Evolutionary conservation across 1,140 invertebrate species (phyloP).

Genomic region (Eupristina koningsbergeri): DNA sequence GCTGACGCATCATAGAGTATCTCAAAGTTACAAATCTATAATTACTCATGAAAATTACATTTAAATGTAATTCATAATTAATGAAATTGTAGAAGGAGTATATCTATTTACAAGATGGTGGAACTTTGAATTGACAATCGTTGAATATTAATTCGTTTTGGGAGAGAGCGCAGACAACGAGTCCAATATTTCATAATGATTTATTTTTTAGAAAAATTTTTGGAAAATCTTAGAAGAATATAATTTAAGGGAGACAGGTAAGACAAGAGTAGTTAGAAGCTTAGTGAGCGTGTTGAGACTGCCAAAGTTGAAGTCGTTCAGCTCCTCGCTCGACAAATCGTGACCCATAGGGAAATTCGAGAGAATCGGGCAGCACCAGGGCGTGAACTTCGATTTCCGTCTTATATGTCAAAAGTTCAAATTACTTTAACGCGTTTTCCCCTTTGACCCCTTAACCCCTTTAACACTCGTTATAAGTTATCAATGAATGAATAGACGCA

Average conservation of each 20-base stretch:
- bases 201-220: background rate
- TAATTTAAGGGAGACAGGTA: background rate
- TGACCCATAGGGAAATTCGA: background rate
- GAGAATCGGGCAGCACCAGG: background rate
- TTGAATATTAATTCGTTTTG: background rate
- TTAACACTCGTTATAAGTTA: slow-evolving; percentile 46
- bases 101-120: background rate
- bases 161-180: too few relatives aligned
- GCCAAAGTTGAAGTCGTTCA: slow-evolving; percentile 23
- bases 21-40: background rate
- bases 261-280: background rate
- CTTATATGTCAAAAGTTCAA: slow-evolving; percentile 34
- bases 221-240: background rate
- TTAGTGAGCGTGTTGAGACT: slow-evolving; percentile 6
- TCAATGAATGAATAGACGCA: slow-evolving; percentile 37
- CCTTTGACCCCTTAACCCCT: slow-evolving; percentile 2
- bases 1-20: background rate
- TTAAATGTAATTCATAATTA: background rate
- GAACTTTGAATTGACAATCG: background rate
- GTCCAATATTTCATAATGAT: too few relatives aligned
- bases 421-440: slow-evolving; percentile 27
- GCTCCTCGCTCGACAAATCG: slow-evolving; percentile 5
- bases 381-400: slow-evolving; percentile 35
- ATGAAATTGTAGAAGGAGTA: background rate
- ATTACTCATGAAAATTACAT: background rate